phyloP scores from a whole-genome alignment of 2,888 invertebrate species.

The Euplagia quadripunctaria region DNA sequence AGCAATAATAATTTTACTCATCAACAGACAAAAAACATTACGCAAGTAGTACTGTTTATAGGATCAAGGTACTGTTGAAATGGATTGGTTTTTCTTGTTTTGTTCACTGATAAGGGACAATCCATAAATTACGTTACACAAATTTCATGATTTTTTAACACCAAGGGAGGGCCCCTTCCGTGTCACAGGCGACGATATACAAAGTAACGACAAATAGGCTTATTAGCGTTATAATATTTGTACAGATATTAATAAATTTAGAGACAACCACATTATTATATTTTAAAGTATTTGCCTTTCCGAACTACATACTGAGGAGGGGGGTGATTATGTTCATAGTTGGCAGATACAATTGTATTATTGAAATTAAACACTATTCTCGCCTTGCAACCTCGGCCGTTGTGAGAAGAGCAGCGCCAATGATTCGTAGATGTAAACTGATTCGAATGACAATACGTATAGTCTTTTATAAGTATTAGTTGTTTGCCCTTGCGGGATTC shows the following conservation, averaged over 20 bases:
- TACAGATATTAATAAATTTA: too few relatives aligned
- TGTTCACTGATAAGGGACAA: too few relatives aligned
- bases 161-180: too few relatives aligned
- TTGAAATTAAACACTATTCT: conserved; percentile 23
- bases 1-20: too few relatives aligned
- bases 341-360: conserved; percentile 9
- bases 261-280: background rate
- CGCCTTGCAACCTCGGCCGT: conserved; percentile 42
- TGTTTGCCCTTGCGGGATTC: conserved; percentile 35
- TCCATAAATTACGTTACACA: too few relatives aligned
- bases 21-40: background rate
- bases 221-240: too few relatives aligned
- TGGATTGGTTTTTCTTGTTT: background rate
- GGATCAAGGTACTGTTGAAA: background rate
- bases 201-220: too few relatives aligned
- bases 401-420: conserved; percentile 41
- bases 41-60: background rate
- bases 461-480: conserved; percentile 44
- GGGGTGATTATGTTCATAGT: conserved; percentile 29
- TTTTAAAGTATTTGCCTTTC: conserved; percentile 24
- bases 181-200: too few relatives aligned
- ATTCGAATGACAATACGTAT: conserved; percentile 30
- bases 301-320: conserved; percentile 16
- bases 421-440: conserved; percentile 16
- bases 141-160: too few relatives aligned